A percentile compares a stretch with the other conserved stretches of the same genome.
Evolutionary conservation across 2,888 invertebrate genomes (phyloP).

Genomic region (Zhengitettix transpicula): DNA sequence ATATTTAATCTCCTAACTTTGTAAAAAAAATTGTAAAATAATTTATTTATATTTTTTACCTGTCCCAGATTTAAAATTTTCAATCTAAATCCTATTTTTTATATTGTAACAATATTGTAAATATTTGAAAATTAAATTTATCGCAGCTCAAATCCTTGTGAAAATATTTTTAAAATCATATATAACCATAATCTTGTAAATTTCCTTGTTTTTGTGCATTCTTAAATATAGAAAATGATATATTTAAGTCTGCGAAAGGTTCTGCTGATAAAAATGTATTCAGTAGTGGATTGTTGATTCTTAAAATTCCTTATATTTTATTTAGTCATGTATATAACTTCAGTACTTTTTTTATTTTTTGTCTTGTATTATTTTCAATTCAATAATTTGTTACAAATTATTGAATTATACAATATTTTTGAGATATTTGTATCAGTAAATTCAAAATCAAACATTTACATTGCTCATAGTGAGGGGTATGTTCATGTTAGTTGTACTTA

Average conservation of each 20-base stretch:
- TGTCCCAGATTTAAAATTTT: background rate
- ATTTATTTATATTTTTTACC: background rate
- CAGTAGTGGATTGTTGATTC: background rate
- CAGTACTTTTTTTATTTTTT: background rate
- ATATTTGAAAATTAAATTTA: background rate
- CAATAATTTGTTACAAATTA: too few species aligned
- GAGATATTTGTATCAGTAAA: background rate
- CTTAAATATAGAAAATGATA: background rate
- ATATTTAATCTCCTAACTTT: background rate
- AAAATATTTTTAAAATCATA: background rate
- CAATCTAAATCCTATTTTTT: background rate
- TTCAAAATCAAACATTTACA: background rate
- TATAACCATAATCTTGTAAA: too few species aligned
- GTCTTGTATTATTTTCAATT: background rate
- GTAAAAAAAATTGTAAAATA: background rate
- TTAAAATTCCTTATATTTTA: background rate
- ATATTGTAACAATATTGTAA: background rate
- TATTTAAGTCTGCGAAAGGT: background rate
- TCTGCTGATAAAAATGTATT: background rate
- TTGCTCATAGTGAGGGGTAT: background rate
- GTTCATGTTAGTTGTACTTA: background rate
- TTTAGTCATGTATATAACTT: background rate
- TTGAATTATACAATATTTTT: background rate
- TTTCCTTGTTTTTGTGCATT: background rate
- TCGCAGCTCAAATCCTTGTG: background rate